Conservation (phyloP, 1,140 invertebrate species). For the Hycleus phaleratus region DNA sequence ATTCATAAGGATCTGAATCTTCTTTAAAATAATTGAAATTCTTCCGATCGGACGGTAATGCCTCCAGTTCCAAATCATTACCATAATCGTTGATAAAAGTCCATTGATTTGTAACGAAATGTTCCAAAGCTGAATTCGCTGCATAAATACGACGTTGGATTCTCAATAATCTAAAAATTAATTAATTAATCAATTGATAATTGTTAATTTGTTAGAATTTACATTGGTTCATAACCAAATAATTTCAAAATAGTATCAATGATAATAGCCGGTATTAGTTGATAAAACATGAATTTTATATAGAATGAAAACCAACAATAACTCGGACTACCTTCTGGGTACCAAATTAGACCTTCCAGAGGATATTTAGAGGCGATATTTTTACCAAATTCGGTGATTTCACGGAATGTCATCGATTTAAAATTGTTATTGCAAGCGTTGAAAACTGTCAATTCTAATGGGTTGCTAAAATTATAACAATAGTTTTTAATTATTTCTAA, state of each 20-base stretch:
- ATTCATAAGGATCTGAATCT: constrained; percentile 40
- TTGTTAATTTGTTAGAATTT: constrained; percentile 40
- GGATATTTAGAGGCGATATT: constrained; percentile 48
- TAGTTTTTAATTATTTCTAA: too few species aligned
- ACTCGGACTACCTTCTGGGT: constrained; percentile 48
- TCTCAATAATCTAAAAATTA: constrained; percentile 58
- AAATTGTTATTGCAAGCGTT: constrained; percentile 58
- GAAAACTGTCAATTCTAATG: constrained; percentile 41
- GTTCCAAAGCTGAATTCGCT: constrained; percentile 64
- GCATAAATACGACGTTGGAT: constrained; percentile 73
- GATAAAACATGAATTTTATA: constrained; percentile 51
- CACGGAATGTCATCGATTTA: constrained; percentile 59
- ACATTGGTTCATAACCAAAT: constrained; percentile 64
- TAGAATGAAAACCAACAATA: constrained; percentile 46
- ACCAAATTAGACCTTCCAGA: constrained; percentile 61
- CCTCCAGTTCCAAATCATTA: constrained; percentile 48
- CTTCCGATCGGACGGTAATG: constrained; percentile 55
- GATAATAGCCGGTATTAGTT: constrained; percentile 61
- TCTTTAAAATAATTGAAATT: constrained; percentile 54
- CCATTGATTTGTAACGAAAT: constrained; percentile 78
- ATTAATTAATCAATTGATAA: constrained; percentile 3
- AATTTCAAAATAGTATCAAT: constrained; percentile 56
- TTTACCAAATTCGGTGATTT: constrained; percentile 50
- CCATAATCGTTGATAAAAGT: constrained; percentile 70
- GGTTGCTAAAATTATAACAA: too few species aligned